Base-by-base conservation (phyloP, 2,888 invertebrate species). In the Empis stercorea region DNA sequence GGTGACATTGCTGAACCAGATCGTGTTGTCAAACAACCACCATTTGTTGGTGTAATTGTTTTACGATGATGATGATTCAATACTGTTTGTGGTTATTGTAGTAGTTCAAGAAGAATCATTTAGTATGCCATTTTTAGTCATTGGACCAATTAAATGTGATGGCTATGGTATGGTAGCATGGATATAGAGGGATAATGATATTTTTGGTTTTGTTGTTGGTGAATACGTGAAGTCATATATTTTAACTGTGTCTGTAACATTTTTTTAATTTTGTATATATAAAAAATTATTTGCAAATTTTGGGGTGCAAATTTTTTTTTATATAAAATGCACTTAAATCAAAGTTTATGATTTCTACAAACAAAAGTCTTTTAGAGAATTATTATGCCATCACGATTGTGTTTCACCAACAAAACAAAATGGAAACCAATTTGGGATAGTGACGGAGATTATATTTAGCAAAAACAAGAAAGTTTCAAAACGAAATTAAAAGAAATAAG, bases 181-280 rank as follows among this genome's bases (percentile, higher is more conserved):
- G 34, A n/a, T 34, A 34, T 34, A n/a, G 48, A 43, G 52, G 54
- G 47, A 48, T 52, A 48, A 44, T 37, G 37, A 10, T 9, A 16
- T 49, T 49, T 47, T 44, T 52, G 49, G 51, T 34, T 54, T 53
- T 55, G 55, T 55, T 56, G 56, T 47, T 49, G 34, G 47, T 55
- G 62, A 47, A 61, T 62, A 51, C 63, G 62, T 45, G 64, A 60
- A 47, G 64, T 60, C 60, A 63, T 45, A 49, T 30, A 41, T 34
- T 10, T 46, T 44, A 10, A 37, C 54, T 9, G 51, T 50, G 10
- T 43, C 47, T 6, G 51, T 45, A 7, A 48, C n/a, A 43, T 5
- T 44, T 32, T 38, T 53, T 54, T 20, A 20, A 20, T 27, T 27
- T 6, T 27, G 23, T 27, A 7, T 27, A 27, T 27, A 7, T 27